Evolutionary conservation across 2,113 vertebrate genomes (phyloP), one percentile per base, ranked within the genome.

Genomic region (Noctilio leporinus): DNA sequence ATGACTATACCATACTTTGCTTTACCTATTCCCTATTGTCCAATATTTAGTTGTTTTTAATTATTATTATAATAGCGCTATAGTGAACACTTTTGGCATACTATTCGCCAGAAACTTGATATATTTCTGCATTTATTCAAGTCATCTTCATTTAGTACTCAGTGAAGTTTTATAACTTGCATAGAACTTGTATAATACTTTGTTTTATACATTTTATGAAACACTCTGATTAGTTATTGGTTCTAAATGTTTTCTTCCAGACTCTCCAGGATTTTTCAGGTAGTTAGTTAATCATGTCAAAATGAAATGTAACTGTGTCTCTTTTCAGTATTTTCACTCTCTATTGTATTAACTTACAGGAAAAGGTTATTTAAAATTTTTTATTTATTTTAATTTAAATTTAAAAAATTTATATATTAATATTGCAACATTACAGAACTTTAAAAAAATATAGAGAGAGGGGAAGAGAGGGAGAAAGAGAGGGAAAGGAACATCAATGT

Each of bases 21-120:
- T 92, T 92, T 78, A 64, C 51, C 69, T 88, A 73, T 93, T 95
- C 51, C 57, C 43, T 77, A 6, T 93, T 96, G 77, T 86, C 77
- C 92, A 92, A 96, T 96, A 73, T 77, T 90, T 95, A 86, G 59
- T 75, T 49, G 77, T 87, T 94, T 91, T 93, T 97, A 92, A 85
- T 96, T 92, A 95, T 95, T 40, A 75, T 96, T 93, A 95, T 96
- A 81, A 90, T 55, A 77, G 82, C 40, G 35, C 53, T 81, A 5
- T 17, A 73, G 57, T 72, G 80, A 92, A 90, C 17, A 65, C 28
- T 92, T 80, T 75, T 78, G 75, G 81, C 14, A 53, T 43, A 19
- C 95, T 88, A 90, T 81, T 96, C 94, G n/a, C 65, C 24, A 49
- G 70, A 28, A 92, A 57, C 47, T 69, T 72, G 35, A 35, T 73